Evolutionary conservation across 1,140 invertebrate species (phyloP).

Genomic region (Megalonaias nervosa): DNA sequence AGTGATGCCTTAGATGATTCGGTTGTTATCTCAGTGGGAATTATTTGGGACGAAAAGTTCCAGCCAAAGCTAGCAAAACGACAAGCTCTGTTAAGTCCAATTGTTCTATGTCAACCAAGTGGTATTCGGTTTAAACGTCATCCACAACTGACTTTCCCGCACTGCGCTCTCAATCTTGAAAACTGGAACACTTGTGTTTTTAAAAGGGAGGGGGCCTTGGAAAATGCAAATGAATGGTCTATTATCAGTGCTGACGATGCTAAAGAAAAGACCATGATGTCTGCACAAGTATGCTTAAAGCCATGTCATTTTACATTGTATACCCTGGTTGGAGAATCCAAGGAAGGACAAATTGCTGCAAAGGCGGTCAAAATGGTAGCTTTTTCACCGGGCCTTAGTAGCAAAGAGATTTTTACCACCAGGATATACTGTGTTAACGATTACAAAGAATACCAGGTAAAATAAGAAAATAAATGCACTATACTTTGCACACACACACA

Average conservation of each 20-base stretch:
- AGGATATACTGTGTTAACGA: slow-evolving; percentile 28
- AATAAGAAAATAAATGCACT: no score
- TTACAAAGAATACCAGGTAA: slow-evolving; percentile 11
- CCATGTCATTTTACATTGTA: slow-evolving; percentile 28
- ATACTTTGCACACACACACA: no score
- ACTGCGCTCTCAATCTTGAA: slow-evolving; percentile 15
- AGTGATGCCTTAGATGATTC: slow-evolving; percentile 16
- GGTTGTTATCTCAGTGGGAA: slow-evolving; percentile 15
- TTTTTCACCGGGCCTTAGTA: slow-evolving; percentile 12
- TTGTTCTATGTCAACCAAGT: slow-evolving; percentile 24
- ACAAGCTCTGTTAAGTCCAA: slow-evolving; percentile 25
- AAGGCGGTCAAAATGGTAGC: slow-evolving; percentile 31
- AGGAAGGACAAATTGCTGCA: slow-evolving; percentile 23
- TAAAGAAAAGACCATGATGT: slow-evolving; percentile 3
- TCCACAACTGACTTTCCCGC: slow-evolving; percentile 21
- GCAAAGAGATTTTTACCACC: slow-evolving; percentile 16
- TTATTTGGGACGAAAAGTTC: slow-evolving; percentile 22
- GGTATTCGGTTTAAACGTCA: slow-evolving; percentile 21
- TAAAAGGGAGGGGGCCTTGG: slow-evolving; percentile 16
- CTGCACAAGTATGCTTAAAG: slow-evolving; percentile 9
- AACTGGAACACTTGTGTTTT: slow-evolving; percentile 21
- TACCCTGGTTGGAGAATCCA: slow-evolving; percentile 21
- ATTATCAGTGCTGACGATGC: slow-evolving; percentile 11
- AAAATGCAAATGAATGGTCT: slow-evolving; percentile 9
- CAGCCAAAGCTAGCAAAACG: slow-evolving; percentile 9